Base-by-base conservation (phyloP, 2,113 vertebrate species). In the Crotalus viridis region DNA sequence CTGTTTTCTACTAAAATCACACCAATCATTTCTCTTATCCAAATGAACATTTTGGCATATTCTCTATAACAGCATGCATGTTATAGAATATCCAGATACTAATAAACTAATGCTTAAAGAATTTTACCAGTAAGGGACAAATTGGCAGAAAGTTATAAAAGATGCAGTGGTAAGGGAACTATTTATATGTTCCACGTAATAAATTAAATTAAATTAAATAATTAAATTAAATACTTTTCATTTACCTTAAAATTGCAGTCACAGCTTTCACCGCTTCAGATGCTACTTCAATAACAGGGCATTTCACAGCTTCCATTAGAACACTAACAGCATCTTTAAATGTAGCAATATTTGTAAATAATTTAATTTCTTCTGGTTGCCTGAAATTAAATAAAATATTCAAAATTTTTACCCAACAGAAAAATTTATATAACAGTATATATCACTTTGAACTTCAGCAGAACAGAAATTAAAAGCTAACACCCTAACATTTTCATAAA, bases 161-260 rank as follows among this genome's bases (percentile, higher is more conserved):
- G 39, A 17, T 54, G 33, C 81, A 88, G 1, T 55, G 5, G 22
- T 43, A 54, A 43, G 4, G 43, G 22, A 54, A 17, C 7, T 46
- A 43, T 85, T 5, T 39, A 22, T 64, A 88, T 92, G 1, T 43
- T 91, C 26, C 89, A 93, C 8, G 5, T 87, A 39, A 19, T 54
- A 81, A 81, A 46, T 22, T 64, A 64, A 28, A 28, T 69, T 69
- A 91, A 48, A 10, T 51, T 51, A 4, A 64, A n/a, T 64, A 64
- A 64, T 64, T 59, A 59, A 24, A 59, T 57, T 64, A 64, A 28
- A 10, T 26, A n/a, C 46, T 94, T 93, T 56, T 61, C 88, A 90
- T 96, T 93, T 95, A 99, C 98, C 99, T 99, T 97, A 99, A 95
- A 92, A 99, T 98, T 93, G 98, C 97, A 1, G 98, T 93, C 39